These are phyloP conservation scores for Horisme vitalbata DNA, from an alignment of 2,888 invertebrate genomes.

Conservation along the genomic window DNA sequence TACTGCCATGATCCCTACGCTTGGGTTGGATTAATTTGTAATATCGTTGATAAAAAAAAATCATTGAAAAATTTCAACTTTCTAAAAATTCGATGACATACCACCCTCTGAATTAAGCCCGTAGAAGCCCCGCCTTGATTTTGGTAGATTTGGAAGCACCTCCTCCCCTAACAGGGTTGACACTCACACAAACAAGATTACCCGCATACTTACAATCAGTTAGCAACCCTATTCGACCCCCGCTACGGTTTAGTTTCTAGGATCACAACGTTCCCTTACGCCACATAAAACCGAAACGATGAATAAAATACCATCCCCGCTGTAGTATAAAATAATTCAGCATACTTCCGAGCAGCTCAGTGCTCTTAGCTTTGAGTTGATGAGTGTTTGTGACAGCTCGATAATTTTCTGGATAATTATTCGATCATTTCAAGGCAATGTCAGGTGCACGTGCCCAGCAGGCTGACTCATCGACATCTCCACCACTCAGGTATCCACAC, in stretches of 20 bases:
- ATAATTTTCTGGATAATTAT: conserved; percentile 10
- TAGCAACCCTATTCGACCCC: conserved; percentile 39
- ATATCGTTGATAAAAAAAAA: too few species aligned
- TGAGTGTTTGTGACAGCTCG: conserved; percentile 34
- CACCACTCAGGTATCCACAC: conserved; percentile 83
- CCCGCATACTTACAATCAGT: conserved; percentile 25
- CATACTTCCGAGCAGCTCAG: conserved; percentile 44
- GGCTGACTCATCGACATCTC: conserved; percentile 87
- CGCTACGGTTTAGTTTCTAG: conserved; percentile 28
- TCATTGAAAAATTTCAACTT: too few species aligned
- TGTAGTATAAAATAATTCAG: conserved; percentile 62
- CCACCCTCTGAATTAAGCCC: conserved; percentile 23
- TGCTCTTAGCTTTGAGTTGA: conserved; percentile 37
- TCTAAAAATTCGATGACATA: not conserved
- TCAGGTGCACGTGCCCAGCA: conserved; percentile 82
- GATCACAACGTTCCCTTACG: conserved; percentile 3
- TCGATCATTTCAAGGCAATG: conserved; percentile 42
- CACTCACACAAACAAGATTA: conserved; percentile 33
- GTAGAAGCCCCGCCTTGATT: conserved; percentile 52
- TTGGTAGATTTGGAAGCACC: conserved; percentile 50
- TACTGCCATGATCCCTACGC: too few species aligned
- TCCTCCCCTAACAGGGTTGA: conserved; percentile 49
- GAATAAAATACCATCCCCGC: conserved; percentile 51
- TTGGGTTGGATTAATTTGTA: too few species aligned
- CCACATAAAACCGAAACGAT: conserved; percentile 33